phyloP scores from a whole-genome alignment of 2,113 vertebrate species.

The Camelus bactrianus region DNA sequence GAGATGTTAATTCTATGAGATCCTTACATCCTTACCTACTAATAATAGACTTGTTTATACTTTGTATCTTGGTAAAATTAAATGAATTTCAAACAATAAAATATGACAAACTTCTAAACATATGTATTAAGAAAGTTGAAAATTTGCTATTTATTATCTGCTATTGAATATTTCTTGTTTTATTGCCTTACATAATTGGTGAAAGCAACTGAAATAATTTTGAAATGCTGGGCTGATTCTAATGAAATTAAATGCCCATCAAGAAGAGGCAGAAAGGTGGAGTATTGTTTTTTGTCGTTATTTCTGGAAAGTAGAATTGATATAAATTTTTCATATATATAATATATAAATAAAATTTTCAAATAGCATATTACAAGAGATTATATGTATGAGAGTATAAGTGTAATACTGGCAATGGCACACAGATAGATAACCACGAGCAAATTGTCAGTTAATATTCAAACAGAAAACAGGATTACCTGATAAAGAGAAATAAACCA shows the following conservation, averaged over 20 bases:
- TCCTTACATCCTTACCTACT: background rate
- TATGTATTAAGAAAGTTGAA: background rate
- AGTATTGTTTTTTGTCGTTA: background rate
- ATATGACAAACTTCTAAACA: background rate
- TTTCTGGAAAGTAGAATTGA: background rate
- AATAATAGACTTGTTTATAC: conserved; percentile 1
- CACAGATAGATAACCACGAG: background rate
- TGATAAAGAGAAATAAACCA: background rate
- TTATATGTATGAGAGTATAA: background rate
- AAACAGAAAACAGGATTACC: background rate
- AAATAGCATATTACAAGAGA: background rate
- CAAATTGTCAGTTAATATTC: background rate
- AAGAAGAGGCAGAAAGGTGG: background rate
- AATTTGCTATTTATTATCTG: background rate
- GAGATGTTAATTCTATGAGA: background rate
- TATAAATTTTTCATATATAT: background rate
- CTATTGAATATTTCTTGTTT: background rate
- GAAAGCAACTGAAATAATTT: background rate
- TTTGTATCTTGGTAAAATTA: background rate
- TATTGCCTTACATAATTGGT: background rate
- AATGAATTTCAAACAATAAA: background rate
- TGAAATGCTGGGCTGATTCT: background rate
- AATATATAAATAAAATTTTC: conserved; percentile 10
- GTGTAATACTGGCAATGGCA: background rate
- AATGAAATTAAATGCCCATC: background rate